Percentiles rank a stretch among this genome's conserved stretches.
Conservation (phyloP, 2,888 invertebrate species). For the Lithophane ornitopus region DNA sequence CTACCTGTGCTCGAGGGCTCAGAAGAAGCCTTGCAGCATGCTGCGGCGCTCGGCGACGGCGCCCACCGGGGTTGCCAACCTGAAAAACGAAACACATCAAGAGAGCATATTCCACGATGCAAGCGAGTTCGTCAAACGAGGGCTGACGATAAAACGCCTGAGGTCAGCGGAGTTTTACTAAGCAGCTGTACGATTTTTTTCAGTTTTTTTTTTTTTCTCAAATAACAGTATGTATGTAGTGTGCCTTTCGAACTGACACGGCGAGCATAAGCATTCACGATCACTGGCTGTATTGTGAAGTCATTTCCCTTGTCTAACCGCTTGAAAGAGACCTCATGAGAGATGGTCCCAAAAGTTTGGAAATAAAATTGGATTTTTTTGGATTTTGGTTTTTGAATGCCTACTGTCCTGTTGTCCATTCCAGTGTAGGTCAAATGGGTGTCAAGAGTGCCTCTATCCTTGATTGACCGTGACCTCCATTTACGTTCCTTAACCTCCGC, state of each 20-base stretch:
- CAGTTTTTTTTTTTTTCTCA: constrained; percentile 71
- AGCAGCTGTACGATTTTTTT: constrained; percentile 85
- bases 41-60: constrained; percentile 87
- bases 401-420: constrained; percentile 58
- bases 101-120: constrained; percentile 88
- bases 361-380: constrained; percentile 59
- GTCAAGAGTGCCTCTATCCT: constrained; percentile 61
- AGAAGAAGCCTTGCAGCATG: constrained; percentile 79
- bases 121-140: constrained; percentile 88
- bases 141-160: constrained; percentile 89
- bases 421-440: constrained; percentile 61
- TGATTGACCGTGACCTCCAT: constrained; percentile 76
- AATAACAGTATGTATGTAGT: constrained; percentile 87
- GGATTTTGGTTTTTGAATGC: constrained; percentile 66
- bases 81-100: constrained; percentile 81
- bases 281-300: constrained; percentile 73
- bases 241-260: constrained; percentile 88
- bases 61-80: constrained; percentile 82
- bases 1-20: constrained; percentile 85
- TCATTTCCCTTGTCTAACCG: constrained; percentile 70
- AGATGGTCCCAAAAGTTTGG: constrained; percentile 59
- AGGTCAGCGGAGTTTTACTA: constrained; percentile 89
- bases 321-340: constrained; percentile 64
- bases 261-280: constrained; percentile 80
- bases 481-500: constrained; percentile 75